Conservation (phyloP, 1,140 invertebrate species). For the Charaxes varanes region DNA sequence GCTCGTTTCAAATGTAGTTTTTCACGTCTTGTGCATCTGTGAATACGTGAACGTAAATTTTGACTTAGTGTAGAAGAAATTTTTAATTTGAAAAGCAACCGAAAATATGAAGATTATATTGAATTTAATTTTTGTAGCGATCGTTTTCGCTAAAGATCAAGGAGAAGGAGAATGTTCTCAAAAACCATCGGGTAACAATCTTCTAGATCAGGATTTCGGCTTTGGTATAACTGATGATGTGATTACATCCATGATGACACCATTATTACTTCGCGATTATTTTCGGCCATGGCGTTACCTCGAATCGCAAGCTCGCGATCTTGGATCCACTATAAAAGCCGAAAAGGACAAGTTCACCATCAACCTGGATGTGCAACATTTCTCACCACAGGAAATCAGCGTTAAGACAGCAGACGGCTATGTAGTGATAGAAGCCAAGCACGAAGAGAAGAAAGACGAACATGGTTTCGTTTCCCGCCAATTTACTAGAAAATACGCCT, state of each 20-base stretch:
- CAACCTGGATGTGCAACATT: slow-evolving; percentile 54
- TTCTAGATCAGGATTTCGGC: slow-evolving; percentile 48
- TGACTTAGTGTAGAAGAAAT: no score
- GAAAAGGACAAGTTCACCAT: slow-evolving; percentile 56
- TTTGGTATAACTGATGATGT: slow-evolving; percentile 49
- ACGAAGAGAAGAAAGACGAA: slow-evolving; percentile 79
- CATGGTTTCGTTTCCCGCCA: slow-evolving; percentile 78
- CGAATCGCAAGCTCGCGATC: slow-evolving; percentile 77
- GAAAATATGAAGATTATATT: slow-evolving; percentile 23
- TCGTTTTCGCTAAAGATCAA: slow-evolving; percentile 18
- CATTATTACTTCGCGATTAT: slow-evolving; percentile 44
- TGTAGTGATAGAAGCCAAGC: slow-evolving; percentile 81
- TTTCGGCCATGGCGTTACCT: slow-evolving; percentile 76
- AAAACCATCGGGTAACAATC: slow-evolving; percentile 18
- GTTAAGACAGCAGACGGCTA: slow-evolving; percentile 83
- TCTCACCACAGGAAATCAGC: slow-evolving; percentile 82
- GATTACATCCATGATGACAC: slow-evolving; percentile 50
- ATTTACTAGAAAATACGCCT: slow-evolving; percentile 80
- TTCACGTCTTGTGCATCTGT: background rate
- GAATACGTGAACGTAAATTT: no score
- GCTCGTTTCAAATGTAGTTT: slow-evolving; percentile 15
- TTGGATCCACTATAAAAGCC: slow-evolving; percentile 66
- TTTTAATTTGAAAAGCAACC: background rate
- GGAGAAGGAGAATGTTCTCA: slow-evolving; percentile 33
- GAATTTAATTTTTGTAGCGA: slow-evolving; percentile 12